These are phyloP conservation scores for Stenodema calcarata DNA, from an alignment of 2,888 invertebrate genomes.

Conservation along the genomic window DNA sequence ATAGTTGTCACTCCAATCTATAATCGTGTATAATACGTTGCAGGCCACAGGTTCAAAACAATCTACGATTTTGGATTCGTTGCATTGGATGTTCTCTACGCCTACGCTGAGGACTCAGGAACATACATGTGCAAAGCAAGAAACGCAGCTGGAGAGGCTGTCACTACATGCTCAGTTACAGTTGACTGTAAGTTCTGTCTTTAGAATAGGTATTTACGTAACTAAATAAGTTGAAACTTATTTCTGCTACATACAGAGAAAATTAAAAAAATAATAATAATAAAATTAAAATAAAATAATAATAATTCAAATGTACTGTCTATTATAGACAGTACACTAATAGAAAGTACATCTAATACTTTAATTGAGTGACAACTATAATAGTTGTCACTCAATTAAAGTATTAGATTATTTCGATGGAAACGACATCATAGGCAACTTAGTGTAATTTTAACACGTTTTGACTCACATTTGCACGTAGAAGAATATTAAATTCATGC, in stretches of 20 bases:
- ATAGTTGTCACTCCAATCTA: neutral
- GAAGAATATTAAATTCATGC: neutral
- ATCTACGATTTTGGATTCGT: constrained; percentile 98
- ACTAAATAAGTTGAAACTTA: no score
- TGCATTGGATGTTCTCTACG: constrained; percentile 93
- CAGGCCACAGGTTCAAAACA: constrained; percentile 91
- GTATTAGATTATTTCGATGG: neutral
- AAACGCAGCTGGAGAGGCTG: constrained; percentile 94
- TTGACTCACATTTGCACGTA: neutral
- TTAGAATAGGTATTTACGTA: no score
- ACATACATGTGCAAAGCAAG: constrained; percentile 96
- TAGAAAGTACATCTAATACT: no score
- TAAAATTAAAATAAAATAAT: no score
- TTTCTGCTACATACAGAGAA: no score
- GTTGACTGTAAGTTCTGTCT: constrained; percentile 73
- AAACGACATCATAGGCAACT: neutral
- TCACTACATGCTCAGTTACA: constrained; percentile 87
- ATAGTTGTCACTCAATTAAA: no score
- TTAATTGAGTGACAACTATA: no score
- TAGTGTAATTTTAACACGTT: neutral
- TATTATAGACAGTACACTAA: no score
- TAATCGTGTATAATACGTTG: constrained; percentile 33
- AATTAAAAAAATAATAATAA: no score
- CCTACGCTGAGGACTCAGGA: constrained; percentile 95
- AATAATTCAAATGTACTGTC: no score